Base-by-base conservation (phyloP, 2,113 vertebrate genomes). In the Platichthys flesus region DNA sequence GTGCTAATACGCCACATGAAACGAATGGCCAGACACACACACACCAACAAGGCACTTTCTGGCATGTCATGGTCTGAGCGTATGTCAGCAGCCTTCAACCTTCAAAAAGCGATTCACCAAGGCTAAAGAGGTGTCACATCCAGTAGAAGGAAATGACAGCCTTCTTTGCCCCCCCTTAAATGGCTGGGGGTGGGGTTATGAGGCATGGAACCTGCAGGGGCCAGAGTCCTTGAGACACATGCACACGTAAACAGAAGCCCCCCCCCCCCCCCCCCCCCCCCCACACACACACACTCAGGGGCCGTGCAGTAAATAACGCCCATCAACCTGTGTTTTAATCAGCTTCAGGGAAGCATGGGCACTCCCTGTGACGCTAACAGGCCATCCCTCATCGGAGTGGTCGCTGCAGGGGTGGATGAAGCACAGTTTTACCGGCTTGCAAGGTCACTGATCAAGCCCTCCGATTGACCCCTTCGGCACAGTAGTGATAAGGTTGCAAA, bases 261-360 rank as follows among this genome's bases (percentile, higher is more conserved):
- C n/a, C n/a, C 60, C 64, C 23, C 23, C 23, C 23, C 23, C 24
- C 24, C 24, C 24, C 24, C 24, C 2, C 24, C 24, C 24, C 2
- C 24, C 59, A 49, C 67, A 66, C 64, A 49, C 51, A 64, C 68
- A 68, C 56, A 67, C 66, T 24, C 59, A 49, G 2, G 40, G 51
- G 52, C 28, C 18, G 31, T 60, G 83, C 84, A 82, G 89, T 91
- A 93, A 94, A 92, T 89, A 89, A 88, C 61, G 14, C 0, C 84
- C 67, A 87, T 91, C 82, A 79, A 71, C 67, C 85, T 81, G 85
- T 71, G 79, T 88, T 93, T 91, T 93, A 92, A 94, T 95, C 91
- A 93, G 86, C 79, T 78, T 84, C 85, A 91, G 86, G 83, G 89
- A 89, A 73, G 74, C 88, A 84, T 72, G 84, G 89, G 28, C 55